phyloP scores from a whole-genome alignment of 1,140 invertebrate species.

The Cylas formicarius region DNA sequence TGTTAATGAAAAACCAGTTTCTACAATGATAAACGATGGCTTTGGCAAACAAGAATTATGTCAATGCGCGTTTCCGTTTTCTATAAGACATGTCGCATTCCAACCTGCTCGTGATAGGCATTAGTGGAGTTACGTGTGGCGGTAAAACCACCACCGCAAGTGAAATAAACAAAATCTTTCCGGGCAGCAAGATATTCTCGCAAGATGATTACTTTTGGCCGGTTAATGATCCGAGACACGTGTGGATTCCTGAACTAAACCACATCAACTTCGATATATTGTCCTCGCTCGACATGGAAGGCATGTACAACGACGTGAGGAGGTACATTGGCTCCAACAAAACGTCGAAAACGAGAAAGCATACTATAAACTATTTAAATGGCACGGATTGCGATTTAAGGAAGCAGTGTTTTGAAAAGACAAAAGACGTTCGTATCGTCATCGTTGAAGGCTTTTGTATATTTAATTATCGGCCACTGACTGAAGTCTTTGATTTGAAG shows the following conservation, averaged over 20 bases:
- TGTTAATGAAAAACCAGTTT: too few species aligned
- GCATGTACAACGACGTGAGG: slow-evolving; percentile 55
- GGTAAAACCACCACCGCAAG: slow-evolving; percentile 71
- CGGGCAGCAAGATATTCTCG: slow-evolving; percentile 52
- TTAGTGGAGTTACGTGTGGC: slow-evolving; percentile 70
- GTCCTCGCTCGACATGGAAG: slow-evolving; percentile 65
- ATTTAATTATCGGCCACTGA: slow-evolving; percentile 59
- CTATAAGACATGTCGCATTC: slow-evolving; percentile 1
- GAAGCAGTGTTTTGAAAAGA: too few species aligned
- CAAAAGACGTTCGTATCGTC: slow-evolving; percentile 47
- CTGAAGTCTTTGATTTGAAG: slow-evolving; percentile 59
- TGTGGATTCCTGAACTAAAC: slow-evolving; percentile 55
- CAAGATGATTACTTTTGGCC: slow-evolving; percentile 75
- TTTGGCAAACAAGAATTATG: too few species aligned
- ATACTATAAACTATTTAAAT: too few species aligned
- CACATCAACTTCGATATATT: slow-evolving; percentile 75
- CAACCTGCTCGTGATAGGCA: slow-evolving; percentile 47
- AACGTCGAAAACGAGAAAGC: too few species aligned
- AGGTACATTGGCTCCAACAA: slow-evolving; percentile 42
- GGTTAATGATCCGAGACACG: slow-evolving; percentile 58
- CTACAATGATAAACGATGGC: too few species aligned
- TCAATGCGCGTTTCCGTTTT: too few species aligned
- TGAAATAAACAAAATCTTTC: slow-evolving; percentile 47
- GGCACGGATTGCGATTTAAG: too few species aligned
- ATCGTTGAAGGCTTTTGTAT: slow-evolving; percentile 72